Evolutionary conservation across 2,888 invertebrate species (phyloP), one percentile per base, ranked within the genome.

Genomic region (Notodonta dromedarius): DNA sequence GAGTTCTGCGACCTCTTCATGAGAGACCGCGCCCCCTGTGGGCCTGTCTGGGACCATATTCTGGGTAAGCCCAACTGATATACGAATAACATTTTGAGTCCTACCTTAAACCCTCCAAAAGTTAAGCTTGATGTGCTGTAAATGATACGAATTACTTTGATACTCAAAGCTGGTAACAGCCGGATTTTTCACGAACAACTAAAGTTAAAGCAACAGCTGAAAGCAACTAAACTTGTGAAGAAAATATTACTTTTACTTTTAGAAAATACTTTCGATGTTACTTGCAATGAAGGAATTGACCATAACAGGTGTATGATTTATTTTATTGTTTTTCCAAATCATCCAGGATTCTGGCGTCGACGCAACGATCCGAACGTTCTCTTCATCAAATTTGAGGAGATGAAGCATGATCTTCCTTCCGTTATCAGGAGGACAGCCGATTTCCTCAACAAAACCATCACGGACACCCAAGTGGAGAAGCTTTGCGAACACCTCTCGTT

Each of bases 311-410:
- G 24, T 24, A 24, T 24, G 24, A 24, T 24, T 24, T 24, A 1
- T 24, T 24, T 24, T 2, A 24, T 24, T 24, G 24, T 24, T 24
- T 24, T 62, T 63, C 14, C 11, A 44, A 14, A 16, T 8, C 14
- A 54, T 48, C 62, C 88, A 89, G 94, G 94, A 58, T 97, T 96
- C 82, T 97, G 97, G 97, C 94, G 95, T 60, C 93, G 94, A 56
- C 94, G 95, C 24, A 83, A 96, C 71, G 95, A 97, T 58, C 91
- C 95, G 0, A 97, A 97, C 78, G 88, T 98, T 2, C 90, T 97
- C 8, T 96, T 97, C 83, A 90, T 98, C 56, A 96, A 96, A 74
- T 98, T 97, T 79, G 98, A 98, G 89, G 97, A 97, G 63, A 96
- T 98, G 95, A 96, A 96, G 77, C 94, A 91, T 59, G 96, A 98